phyloP scores from a whole-genome alignment of 2,113 vertebrate genomes.

The Rattus norvegicus region DNA sequence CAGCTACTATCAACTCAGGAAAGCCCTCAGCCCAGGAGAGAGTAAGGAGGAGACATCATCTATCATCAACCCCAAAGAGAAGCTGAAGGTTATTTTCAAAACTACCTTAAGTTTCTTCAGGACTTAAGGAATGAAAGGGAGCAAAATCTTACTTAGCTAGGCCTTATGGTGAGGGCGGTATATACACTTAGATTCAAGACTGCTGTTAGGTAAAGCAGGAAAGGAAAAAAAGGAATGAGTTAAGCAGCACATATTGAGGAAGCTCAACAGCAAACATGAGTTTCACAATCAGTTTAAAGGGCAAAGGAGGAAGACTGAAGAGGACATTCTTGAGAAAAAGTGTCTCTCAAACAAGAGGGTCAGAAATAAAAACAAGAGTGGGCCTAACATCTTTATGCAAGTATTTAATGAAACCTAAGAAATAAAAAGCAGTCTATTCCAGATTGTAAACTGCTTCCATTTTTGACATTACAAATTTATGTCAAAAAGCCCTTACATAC shows the following conservation, averaged over 20 bases:
- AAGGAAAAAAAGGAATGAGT: not conserved
- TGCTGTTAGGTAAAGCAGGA: conserved; percentile 3
- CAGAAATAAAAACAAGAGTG: not conserved
- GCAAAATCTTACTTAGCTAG: not conserved
- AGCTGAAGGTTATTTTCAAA: not conserved
- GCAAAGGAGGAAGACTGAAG: not conserved
- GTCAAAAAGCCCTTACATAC: not conserved
- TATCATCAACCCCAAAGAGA: not conserved
- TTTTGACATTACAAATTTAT: not conserved
- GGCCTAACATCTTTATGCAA: not conserved
- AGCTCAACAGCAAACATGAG: not conserved
- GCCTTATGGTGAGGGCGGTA: not conserved
- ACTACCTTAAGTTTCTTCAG: not conserved
- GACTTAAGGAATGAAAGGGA: conserved; percentile 22
- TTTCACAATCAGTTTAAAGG: not conserved
- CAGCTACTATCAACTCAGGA: not conserved
- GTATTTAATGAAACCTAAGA: not conserved
- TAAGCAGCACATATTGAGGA: not conserved
- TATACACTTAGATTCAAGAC: conserved; percentile 23
- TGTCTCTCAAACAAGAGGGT: not conserved
- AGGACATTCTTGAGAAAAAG: not conserved
- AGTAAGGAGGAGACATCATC: not conserved
- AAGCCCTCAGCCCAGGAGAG: not conserved
- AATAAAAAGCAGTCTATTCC: not conserved
- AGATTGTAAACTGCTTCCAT: not conserved